A percentile compares a stretch with the other conserved stretches of the same genome.
Evolutionary conservation across 2,888 invertebrate species (phyloP).

Genomic region (Lithophane socia): DNA sequence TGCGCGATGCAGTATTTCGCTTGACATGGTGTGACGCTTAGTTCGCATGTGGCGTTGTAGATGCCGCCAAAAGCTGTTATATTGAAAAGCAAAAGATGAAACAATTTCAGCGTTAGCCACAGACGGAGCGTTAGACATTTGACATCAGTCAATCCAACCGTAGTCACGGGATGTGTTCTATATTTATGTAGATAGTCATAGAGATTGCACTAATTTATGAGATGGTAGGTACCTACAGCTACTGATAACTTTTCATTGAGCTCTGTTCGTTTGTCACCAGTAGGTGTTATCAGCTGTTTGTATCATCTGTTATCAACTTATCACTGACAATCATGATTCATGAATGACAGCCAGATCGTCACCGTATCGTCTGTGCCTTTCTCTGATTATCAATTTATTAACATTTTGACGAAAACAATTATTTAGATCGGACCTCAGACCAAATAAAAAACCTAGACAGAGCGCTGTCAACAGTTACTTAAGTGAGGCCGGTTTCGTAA

Average conservation of each 20-base stretch:
- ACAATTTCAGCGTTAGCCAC: neutral
- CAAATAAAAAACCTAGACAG: too few relatives aligned
- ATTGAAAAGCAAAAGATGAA: neutral
- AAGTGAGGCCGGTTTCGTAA: too few relatives aligned
- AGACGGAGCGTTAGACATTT: neutral
- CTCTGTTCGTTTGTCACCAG: neutral
- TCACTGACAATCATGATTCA: neutral
- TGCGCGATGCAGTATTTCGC: neutral
- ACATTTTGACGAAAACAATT: neutral
- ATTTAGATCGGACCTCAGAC: neutral
- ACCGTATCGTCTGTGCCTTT: neutral
- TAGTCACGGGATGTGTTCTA: constrained; percentile 4
- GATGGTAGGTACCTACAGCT: neutral
- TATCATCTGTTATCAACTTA: neutral
- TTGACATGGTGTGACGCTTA: neutral
- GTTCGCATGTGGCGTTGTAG: neutral
- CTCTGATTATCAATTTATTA: neutral
- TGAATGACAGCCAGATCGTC: neutral
- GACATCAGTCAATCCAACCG: too few relatives aligned
- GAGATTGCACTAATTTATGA: constrained; percentile 2
- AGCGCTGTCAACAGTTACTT: too few relatives aligned
- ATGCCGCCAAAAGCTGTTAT: neutral
- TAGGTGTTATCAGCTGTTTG: neutral
- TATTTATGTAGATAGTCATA: neutral
- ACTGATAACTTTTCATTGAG: constrained; percentile 13